These are phyloP conservation scores for human DNA, from an alignment of 2,113 vertebrate genomes.

Conservation along the genomic window DNA sequence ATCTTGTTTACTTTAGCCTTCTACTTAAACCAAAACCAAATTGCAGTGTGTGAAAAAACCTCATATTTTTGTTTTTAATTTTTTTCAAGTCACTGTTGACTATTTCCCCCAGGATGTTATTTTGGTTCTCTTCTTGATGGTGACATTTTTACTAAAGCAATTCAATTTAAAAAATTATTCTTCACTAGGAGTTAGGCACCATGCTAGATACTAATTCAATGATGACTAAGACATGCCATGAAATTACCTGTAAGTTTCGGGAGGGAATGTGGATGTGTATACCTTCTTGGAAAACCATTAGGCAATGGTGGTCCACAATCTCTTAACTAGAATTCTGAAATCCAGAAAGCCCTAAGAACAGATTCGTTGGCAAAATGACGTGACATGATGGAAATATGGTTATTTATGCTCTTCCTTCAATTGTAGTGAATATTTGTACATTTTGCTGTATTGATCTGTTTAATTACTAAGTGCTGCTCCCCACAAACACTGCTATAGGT, in stretches of 20 bases:
- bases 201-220: background rate
- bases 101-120: background rate
- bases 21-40: background rate
- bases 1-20: background rate
- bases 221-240: background rate
- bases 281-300: background rate
- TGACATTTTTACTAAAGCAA: background rate
- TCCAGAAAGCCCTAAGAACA: background rate
- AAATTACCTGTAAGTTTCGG: background rate
- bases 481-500: background rate
- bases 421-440: background rate
- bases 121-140: background rate
- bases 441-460: background rate
- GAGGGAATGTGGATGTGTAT: accelerated
- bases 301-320: background rate
- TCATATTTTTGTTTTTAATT: background rate
- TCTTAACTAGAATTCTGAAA: background rate
- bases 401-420: background rate
- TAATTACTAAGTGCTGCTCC: background rate
- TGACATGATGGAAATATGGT: background rate
- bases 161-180: background rate
- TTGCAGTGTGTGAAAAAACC: background rate
- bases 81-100: slow-evolving; percentile 7
- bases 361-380: background rate
- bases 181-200: background rate